Evolutionary conservation across 1,140 invertebrate genomes (phyloP).

Genomic region (Artemia franciscana): DNA sequence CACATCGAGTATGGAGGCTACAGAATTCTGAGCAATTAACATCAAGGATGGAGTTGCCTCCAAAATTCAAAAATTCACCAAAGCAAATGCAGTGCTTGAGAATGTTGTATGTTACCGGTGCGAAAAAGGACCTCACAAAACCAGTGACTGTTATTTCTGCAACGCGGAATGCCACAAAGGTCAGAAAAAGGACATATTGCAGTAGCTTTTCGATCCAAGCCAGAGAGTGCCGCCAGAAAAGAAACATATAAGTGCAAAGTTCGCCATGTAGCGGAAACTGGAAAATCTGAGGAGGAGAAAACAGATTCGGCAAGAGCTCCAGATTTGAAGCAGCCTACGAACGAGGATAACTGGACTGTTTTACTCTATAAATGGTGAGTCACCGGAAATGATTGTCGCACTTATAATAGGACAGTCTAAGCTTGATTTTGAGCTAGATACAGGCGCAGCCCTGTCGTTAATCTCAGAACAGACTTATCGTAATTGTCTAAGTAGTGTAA

Average conservation of each 20-base stretch:
- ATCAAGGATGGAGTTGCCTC: neutral
- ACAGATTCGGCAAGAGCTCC: neutral
- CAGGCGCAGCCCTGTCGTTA: conserved; percentile 2
- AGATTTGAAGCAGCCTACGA: neutral
- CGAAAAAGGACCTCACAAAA: neutral
- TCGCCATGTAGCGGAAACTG: neutral
- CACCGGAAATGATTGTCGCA: neutral
- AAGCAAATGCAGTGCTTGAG: neutral
- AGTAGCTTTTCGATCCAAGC: neutral
- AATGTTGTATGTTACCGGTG: conserved; percentile 3
- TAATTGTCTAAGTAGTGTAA: neutral
- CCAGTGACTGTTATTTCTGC: neutral
- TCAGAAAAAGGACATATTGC: conserved; percentile 7
- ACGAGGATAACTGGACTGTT: neutral
- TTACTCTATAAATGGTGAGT: neutral
- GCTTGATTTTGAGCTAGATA: conserved; percentile 3
- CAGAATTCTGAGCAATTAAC: neutral
- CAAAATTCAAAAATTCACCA: neutral
- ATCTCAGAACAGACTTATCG: conserved; percentile 1
- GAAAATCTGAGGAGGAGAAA: neutral
- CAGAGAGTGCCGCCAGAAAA: neutral
- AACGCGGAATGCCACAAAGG: conserved; percentile 5
- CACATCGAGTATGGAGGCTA: conserved; percentile 1
- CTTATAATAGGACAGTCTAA: neutral
- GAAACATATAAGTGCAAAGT: neutral